Evolutionary conservation across 2,113 vertebrate species (phyloP).

Genomic region (Mesocricetus auratus): DNA sequence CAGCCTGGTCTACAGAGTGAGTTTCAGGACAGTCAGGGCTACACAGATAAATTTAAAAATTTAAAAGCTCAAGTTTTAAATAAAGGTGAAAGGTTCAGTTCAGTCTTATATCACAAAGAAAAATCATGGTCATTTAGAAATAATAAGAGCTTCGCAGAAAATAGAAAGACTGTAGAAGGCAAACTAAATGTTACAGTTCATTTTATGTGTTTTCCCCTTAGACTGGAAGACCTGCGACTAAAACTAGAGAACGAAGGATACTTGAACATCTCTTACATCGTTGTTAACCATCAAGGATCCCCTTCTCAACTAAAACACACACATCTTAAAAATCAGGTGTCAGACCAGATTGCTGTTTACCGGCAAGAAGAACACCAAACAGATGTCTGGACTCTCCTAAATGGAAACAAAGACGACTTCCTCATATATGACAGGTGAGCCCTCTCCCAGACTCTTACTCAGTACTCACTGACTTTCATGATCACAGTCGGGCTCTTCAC

Average conservation of each 20-base stretch:
- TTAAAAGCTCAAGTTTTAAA: slow-evolving; percentile 6
- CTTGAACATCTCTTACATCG: slow-evolving; percentile 90
- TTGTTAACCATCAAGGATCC: slow-evolving; percentile 93
- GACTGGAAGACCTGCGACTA: slow-evolving; percentile 92
- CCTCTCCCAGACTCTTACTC: neutral
- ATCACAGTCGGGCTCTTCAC: neutral
- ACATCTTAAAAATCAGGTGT: slow-evolving; percentile 87
- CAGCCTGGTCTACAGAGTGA: neutral
- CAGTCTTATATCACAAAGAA: slow-evolving; percentile 14
- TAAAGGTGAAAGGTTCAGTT: slow-evolving; percentile 48
- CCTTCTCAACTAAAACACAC: slow-evolving; percentile 86
- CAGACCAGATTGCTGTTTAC: slow-evolving; percentile 91
- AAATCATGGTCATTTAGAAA: neutral
- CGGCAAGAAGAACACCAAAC: slow-evolving; percentile 89
- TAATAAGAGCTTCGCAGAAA: neutral
- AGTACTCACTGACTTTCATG: neutral
- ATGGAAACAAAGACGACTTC: slow-evolving; percentile 94
- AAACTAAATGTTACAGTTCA: neutral
- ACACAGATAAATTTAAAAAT: neutral
- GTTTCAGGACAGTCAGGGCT: neutral
- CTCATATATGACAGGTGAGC: slow-evolving; percentile 96
- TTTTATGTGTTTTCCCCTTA: slow-evolving; percentile 76
- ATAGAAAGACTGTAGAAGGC: neutral
- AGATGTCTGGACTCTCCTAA: slow-evolving; percentile 93
- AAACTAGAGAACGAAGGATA: slow-evolving; percentile 91